phyloP scores from a whole-genome alignment of 2,113 vertebrate species.

The Benitochromis conjunctus region DNA sequence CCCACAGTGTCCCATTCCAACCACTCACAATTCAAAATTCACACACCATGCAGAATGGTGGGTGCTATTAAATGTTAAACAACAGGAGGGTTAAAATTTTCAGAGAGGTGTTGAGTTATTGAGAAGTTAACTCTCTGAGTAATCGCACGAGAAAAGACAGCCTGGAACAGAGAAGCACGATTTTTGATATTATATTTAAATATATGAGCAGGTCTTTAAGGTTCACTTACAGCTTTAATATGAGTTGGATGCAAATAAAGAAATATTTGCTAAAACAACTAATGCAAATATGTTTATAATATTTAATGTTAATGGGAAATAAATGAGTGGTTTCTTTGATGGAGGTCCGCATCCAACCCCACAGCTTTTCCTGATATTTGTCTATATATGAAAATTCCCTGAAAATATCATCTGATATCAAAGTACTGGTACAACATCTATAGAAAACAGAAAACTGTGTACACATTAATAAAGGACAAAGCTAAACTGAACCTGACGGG shows the following conservation, averaged over 20 bases:
- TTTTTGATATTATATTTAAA: not conserved
- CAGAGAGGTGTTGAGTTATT: not conserved
- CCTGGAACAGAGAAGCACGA: not conserved
- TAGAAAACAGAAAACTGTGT: not conserved
- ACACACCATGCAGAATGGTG: slow-evolving; percentile 22
- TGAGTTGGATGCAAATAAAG: not conserved
- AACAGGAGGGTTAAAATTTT: not conserved
- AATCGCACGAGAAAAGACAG: not conserved
- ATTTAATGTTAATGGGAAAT: not conserved
- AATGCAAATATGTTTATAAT: not conserved
- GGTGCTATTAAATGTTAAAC: slow-evolving; percentile 42
- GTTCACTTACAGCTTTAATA: not conserved
- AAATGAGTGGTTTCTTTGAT: not conserved
- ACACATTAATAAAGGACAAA: not conserved
- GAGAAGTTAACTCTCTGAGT: not conserved
- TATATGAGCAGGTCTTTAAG: not conserved
- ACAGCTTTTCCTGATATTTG: not conserved
- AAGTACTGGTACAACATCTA: not conserved
- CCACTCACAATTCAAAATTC: slow-evolving; percentile 56
- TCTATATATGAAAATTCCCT: not conserved
- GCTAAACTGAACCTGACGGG: not conserved
- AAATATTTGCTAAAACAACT: not conserved
- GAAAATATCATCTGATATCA: too few relatives aligned
- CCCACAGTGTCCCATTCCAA: slow-evolving; percentile 24
- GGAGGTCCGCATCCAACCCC: not conserved